A percentile compares a stretch with the other conserved stretches of the same genome.
These are phyloP conservation scores for Melitaea athalia DNA, from an alignment of 2,888 invertebrate species.

Conservation along the genomic window DNA sequence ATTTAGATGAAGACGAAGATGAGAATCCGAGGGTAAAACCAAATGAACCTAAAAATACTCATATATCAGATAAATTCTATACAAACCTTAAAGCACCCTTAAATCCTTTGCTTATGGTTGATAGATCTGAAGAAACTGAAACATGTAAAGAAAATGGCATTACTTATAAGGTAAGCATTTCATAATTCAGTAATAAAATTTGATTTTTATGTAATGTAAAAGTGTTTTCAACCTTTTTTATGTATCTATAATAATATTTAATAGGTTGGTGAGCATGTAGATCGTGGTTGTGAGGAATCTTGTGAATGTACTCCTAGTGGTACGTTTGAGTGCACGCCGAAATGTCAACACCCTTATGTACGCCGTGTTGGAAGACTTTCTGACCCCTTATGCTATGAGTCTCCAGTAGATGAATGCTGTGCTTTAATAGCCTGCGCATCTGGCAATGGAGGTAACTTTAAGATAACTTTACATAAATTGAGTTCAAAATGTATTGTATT, in stretches of 20 bases:
- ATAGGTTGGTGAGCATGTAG: slow-evolving; percentile 86
- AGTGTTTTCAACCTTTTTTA: background rate
- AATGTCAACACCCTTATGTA: slow-evolving; percentile 87
- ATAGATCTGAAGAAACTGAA: slow-evolving; percentile 62
- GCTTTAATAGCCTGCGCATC: slow-evolving; percentile 87
- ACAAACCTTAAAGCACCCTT: slow-evolving; percentile 70
- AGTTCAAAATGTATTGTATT: background rate
- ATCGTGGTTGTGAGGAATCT: slow-evolving; percentile 88
- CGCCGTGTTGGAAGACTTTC: slow-evolving; percentile 85
- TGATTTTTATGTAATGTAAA: background rate
- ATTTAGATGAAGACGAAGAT: slow-evolving; percentile 85
- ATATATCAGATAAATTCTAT: slow-evolving; percentile 70
- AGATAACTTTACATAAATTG: background rate
- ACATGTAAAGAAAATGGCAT: slow-evolving; percentile 75
- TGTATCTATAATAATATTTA: background rate
- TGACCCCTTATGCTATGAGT: slow-evolving; percentile 88
- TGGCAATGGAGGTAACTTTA: slow-evolving; percentile 66
- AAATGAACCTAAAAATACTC: slow-evolving; percentile 50
- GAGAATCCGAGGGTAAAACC: slow-evolving; percentile 52
- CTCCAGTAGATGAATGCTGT: slow-evolving; percentile 86
- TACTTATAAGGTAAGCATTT: slow-evolving; percentile 70
- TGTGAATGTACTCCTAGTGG: slow-evolving; percentile 87
- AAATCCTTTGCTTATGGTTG: slow-evolving; percentile 59
- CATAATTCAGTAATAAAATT: background rate
- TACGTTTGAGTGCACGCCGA: slow-evolving; percentile 86